Base-by-base conservation (phyloP, 2,888 invertebrate genomes). In the Rhodophaea formosa region DNA sequence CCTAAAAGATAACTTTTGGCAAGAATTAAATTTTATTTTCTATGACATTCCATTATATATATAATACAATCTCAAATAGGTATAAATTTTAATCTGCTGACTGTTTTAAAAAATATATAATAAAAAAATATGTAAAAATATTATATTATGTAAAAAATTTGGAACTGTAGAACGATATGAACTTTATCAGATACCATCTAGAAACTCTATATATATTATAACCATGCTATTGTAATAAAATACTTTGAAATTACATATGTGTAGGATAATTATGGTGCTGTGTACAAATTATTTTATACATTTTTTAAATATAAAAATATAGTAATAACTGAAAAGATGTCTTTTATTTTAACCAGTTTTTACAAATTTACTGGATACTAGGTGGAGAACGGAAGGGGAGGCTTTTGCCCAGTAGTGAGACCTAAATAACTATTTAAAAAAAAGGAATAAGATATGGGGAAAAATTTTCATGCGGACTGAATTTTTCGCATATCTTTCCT, bases 251-350 rank as follows among this genome's bases (percentile, higher is more conserved):
- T 16, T 52, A 8, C 14, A 52, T 23, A 23, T 5, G 23, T 32
- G 15, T 53, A 42, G 42, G 16, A 32, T n/a, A 23, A 30, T 53
- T 8, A 45, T 56, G 56, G 56, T 56, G 56, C 56, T 56, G 56
- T 56, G 56, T 56, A 56, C 35, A 42, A 39, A 47, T 56, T 56
- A 29, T 56, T 55, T 55, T 56, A 56, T 56, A 56, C 56, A 42
- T 39, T 47, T 55, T 56, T 42, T 8, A 39, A 29, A 32, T 35
- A 23, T 55, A 46, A 53, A 32, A 54, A 43, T 43, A 54, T 29
- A 44, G 44, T 29, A 54, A 44, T 30, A 51, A 16, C 12, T 32
- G 16, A 15, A n/a, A 35, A 8, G 12, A 12, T 7, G 1, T 23
- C 23, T 55, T 16, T 44, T 39, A n/a, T 29, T 52, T 32, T 32